These are phyloP conservation scores for Parauchenoglanis ngamensis DNA, from an alignment of 2,797 vertebrate species.

Conservation along the genomic window DNA sequence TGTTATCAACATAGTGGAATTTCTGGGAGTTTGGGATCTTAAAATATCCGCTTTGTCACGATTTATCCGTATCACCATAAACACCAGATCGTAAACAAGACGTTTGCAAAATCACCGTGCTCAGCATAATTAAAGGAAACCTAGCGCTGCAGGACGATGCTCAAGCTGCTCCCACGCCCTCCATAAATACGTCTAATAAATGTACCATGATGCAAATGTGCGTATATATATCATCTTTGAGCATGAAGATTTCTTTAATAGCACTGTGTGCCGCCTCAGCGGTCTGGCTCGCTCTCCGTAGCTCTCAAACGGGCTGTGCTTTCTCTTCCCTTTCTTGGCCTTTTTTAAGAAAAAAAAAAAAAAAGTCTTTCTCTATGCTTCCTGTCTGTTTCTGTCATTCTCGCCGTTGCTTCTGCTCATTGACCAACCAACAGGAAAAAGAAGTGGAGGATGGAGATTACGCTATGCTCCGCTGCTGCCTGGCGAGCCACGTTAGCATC, in stretches of 20 bases:
- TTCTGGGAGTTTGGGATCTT: not conserved
- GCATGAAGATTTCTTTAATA: conserved; percentile 60
- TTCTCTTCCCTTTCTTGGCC: conserved; percentile 52
- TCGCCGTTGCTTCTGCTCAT: conserved; percentile 60
- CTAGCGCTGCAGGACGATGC: not conserved
- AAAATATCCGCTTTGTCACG: not conserved
- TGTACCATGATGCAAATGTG: conserved; percentile 27
- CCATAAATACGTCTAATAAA: conserved; percentile 74
- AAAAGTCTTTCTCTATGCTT: conserved; percentile 21
- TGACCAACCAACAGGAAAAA: conserved; percentile 63
- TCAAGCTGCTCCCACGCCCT: conserved; percentile 47
- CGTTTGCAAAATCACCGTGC: conserved; percentile 24
- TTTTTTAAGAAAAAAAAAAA: conserved; percentile 11
- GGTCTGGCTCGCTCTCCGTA: conserved; percentile 38
- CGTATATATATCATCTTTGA: conserved; percentile 47
- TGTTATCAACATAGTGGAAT: not conserved
- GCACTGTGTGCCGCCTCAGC: conserved; percentile 49
- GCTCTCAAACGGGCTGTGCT: not conserved
- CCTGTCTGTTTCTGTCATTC: conserved; percentile 45
- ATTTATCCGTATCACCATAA: conserved; percentile 27
- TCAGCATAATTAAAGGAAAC: conserved; percentile 47
- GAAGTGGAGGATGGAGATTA: conserved; percentile 60
- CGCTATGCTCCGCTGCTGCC: conserved; percentile 57
- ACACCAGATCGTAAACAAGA: not conserved
- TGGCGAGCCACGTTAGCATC: conserved; percentile 68